A percentile compares a stretch with the other conserved stretches of the same genome.
Conservation (phyloP, 2,113 vertebrate genomes). For the Dipodomys merriami region DNA sequence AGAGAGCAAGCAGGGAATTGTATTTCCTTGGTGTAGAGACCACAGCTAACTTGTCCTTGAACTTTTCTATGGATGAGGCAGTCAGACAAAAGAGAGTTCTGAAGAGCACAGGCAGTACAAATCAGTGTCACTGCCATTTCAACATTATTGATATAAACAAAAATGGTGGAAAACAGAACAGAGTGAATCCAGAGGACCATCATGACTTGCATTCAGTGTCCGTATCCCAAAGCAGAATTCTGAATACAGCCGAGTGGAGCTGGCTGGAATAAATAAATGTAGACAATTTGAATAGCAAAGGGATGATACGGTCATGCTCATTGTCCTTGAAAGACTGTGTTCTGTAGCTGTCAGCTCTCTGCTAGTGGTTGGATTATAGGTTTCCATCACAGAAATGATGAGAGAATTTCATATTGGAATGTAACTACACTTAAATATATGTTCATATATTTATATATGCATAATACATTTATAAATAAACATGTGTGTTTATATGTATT, state of each 20-base stretch:
- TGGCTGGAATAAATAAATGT: not conserved
- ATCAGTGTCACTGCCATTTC: not conserved
- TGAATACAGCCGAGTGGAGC: not conserved
- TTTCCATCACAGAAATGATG: not conserved
- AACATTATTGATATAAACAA: not conserved
- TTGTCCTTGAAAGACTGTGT: not conserved
- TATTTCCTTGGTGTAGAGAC: not conserved
- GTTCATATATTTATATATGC: too few species aligned
- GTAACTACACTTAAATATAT: not conserved
- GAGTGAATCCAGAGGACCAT: not conserved
- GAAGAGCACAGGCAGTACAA: not conserved
- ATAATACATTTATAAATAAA: too few species aligned
- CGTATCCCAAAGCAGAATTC: constrained; percentile 25
- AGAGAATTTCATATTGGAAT: not conserved
- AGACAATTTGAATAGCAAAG: not conserved
- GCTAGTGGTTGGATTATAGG: not conserved
- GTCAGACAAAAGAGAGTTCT: not conserved
- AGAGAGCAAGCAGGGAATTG: not conserved
- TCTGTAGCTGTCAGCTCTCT: not conserved
- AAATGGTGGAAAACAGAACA: not conserved
- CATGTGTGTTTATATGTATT: too few species aligned
- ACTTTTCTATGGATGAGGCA: not conserved
- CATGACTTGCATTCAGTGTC: not conserved
- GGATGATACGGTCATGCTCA: not conserved
- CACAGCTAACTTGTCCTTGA: constrained; percentile 39